Evolutionary conservation across 2,888 invertebrate species (phyloP).

Genomic region (Macrosiphum euphorbiae): DNA sequence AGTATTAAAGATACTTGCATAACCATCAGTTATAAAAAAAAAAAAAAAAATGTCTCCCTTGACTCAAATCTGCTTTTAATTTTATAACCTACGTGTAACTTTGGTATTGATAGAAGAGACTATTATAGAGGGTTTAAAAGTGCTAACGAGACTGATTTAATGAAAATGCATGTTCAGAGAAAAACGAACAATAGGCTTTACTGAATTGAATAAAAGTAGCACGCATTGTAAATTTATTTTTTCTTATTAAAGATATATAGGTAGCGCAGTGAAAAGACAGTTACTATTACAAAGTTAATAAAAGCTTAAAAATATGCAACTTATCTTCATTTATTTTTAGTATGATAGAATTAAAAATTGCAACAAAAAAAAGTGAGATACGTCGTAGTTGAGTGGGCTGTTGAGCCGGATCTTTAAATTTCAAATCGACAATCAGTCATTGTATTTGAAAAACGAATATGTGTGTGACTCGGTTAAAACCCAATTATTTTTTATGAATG

Average conservation of each 20-base stretch:
- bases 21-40: not conserved
- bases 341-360: not conserved
- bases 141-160: slow-evolving; percentile 58
- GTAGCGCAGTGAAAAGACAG: not conserved
- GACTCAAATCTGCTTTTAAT: slow-evolving; percentile 25
- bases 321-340: slow-evolving; percentile 16
- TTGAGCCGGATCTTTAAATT: not conserved
- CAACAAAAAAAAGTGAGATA: not conserved
- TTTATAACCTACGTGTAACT: slow-evolving; percentile 17
- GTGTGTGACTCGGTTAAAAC: not conserved
- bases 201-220: slow-evolving; percentile 15
- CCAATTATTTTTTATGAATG: not conserved
- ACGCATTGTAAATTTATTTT: slow-evolving; percentile 1
- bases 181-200: slow-evolving; percentile 48
- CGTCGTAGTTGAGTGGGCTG: not conserved
- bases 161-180: slow-evolving; percentile 52
- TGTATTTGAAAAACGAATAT: not conserved
- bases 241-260: not conserved
- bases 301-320: not conserved
- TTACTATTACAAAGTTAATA: slow-evolving; percentile 11
- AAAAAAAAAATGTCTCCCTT: not conserved
- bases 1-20: not conserved
- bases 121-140: not conserved
- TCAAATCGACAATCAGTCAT: not conserved
- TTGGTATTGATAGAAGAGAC: slow-evolving; percentile 24